Conservation (phyloP, 2,113 vertebrate genomes). For the Monopterus albus region DNA sequence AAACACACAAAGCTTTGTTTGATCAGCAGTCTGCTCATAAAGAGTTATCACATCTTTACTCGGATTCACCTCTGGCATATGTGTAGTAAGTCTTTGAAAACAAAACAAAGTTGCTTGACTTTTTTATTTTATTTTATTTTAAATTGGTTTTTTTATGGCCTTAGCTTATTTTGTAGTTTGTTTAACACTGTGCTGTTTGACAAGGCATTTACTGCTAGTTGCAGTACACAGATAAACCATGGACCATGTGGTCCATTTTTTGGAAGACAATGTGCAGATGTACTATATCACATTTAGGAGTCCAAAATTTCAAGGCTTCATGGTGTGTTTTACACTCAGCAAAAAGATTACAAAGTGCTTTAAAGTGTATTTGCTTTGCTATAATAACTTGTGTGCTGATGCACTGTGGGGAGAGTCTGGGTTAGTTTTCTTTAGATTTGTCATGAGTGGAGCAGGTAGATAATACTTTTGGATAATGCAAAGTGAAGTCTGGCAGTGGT, state of each 20-base stretch:
- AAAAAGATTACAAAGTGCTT: background rate
- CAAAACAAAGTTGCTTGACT: constrained; percentile 4
- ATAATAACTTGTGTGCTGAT: background rate
- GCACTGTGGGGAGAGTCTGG: constrained; percentile 24
- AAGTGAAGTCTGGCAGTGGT: constrained; percentile 70
- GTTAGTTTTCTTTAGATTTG: constrained; percentile 57
- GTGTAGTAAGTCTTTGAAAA: background rate
- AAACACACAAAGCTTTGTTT: constrained; percentile 58
- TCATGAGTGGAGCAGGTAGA: constrained; percentile 57
- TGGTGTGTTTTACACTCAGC: background rate
- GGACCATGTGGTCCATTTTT: background rate
- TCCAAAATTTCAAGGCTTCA: background rate
- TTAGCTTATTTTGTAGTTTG: background rate
- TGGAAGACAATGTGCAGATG: background rate
- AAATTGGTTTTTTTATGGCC: background rate
- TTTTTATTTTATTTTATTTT: background rate
- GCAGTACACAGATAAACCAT: no score
- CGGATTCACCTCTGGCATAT: background rate
- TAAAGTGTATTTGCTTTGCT: background rate
- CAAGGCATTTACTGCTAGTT: no score
- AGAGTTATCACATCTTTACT: constrained; percentile 7
- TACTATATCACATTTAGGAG: background rate
- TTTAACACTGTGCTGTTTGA: no score
- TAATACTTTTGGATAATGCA: constrained; percentile 52
- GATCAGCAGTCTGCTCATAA: constrained; percentile 11